Evolutionary conservation across 2,113 vertebrate species (phyloP).

Genomic region (Saccopteryx leptura): DNA sequence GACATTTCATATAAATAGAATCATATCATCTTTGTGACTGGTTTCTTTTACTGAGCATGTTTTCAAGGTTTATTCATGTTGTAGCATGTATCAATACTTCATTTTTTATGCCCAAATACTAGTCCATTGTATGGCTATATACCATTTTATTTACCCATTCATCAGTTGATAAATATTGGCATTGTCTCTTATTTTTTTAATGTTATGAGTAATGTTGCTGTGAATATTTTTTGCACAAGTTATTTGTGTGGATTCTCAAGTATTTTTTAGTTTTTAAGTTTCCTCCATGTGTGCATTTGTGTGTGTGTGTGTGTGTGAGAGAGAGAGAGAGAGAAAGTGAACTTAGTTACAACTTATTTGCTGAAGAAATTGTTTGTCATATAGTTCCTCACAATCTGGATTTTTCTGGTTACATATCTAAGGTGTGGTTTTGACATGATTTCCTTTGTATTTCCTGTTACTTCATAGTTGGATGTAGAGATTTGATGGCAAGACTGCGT

Average conservation of each 20-base stretch:
- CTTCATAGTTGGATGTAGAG: neutral
- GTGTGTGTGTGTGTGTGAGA: neutral
- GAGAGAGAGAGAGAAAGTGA: neutral
- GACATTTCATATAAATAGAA: too few relatives aligned
- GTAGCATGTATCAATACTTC: neutral
- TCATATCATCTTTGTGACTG: too few relatives aligned
- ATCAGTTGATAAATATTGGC: neutral
- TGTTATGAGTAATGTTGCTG: neutral
- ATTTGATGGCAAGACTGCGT: neutral
- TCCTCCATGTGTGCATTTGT: neutral
- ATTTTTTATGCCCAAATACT: slow-evolving; percentile 15
- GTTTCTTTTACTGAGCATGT: too few relatives aligned
- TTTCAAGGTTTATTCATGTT: neutral
- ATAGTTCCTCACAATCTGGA: neutral
- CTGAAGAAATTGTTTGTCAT: neutral
- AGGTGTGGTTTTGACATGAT: neutral
- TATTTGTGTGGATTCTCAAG: neutral
- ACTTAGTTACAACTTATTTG: neutral
- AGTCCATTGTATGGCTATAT: neutral
- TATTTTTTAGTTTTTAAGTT: neutral
- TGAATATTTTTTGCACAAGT: neutral
- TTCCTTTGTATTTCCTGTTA: neutral
- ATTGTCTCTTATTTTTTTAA: neutral
- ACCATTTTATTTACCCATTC: neutral
- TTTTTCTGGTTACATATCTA: neutral